phyloP scores from a whole-genome alignment of 2,113 vertebrate species.

The Ceyx melanurus region DNA sequence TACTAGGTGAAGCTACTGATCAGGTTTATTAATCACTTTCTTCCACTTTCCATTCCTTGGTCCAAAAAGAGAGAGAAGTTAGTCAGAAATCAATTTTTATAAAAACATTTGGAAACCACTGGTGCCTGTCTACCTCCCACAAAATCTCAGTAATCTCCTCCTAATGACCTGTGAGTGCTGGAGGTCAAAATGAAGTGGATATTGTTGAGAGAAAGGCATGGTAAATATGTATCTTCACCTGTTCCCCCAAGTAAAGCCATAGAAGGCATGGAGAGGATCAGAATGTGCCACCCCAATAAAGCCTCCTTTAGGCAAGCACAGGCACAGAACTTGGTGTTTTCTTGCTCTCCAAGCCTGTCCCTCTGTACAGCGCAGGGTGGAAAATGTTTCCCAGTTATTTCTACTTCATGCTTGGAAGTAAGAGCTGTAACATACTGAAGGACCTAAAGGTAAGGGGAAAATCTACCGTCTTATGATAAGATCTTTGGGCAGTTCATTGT shows the following conservation, averaged over 20 bases:
- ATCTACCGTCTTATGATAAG: not conserved
- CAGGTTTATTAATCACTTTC: not conserved
- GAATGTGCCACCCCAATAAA: not conserved
- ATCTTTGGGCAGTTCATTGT: not conserved
- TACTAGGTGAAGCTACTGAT: not conserved
- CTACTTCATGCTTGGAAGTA: not conserved
- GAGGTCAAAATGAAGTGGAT: not conserved
- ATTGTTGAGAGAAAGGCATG: not conserved
- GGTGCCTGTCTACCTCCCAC: slow-evolving; percentile 34
- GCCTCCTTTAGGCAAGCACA: not conserved
- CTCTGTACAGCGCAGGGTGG: not conserved
- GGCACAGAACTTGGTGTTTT: not conserved
- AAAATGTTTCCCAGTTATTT: not conserved
- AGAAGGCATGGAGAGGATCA: not conserved
- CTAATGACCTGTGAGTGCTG: not conserved
- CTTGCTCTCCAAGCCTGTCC: not conserved
- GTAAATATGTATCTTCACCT: not conserved
- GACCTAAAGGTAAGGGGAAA: not conserved
- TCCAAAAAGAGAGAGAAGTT: not conserved
- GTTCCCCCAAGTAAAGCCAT: not conserved
- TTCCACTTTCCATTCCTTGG: not conserved
- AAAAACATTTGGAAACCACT: slow-evolving; percentile 24
- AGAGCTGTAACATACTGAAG: not conserved
- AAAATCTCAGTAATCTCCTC: not conserved
- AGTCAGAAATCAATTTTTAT: slow-evolving; percentile 5